A percentile compares a stretch with the other conserved stretches of the same genome.
phyloP scores from a whole-genome alignment of 2,797 vertebrate genomes.

The Lateolabrax maculatus region DNA sequence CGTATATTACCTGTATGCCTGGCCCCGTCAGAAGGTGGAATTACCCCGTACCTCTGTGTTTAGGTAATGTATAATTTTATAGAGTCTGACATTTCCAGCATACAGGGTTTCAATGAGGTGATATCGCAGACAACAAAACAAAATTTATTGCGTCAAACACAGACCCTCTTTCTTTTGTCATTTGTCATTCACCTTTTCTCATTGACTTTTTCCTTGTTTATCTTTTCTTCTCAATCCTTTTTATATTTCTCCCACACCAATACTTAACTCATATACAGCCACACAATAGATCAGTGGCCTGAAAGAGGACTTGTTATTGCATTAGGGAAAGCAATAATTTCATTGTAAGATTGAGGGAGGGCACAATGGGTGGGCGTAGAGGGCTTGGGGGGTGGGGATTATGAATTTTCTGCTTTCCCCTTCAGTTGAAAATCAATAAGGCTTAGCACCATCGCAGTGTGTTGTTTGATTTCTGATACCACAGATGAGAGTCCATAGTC shows the following conservation, averaged over 20 bases:
- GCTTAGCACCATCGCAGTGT: slow-evolving; percentile 56
- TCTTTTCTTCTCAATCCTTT: slow-evolving; percentile 10
- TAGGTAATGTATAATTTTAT: slow-evolving; percentile 86
- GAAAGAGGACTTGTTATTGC: slow-evolving; percentile 55
- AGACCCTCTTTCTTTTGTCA: background rate
- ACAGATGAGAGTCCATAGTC: slow-evolving; percentile 55
- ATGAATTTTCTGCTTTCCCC: slow-evolving; percentile 61
- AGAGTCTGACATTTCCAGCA: slow-evolving; percentile 19
- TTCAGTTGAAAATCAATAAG: slow-evolving; percentile 69
- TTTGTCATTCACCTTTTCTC: slow-evolving; percentile 22
- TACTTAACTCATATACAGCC: slow-evolving; percentile 26
- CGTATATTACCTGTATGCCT: slow-evolving; percentile 99
- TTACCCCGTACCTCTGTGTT: slow-evolving; percentile 95
- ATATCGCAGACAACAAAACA: slow-evolving; percentile 34
- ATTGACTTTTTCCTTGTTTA: slow-evolving; percentile 9
- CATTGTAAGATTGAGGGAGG: slow-evolving; percentile 27
- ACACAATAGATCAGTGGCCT: slow-evolving; percentile 44
- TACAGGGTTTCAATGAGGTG: slow-evolving; percentile 40
- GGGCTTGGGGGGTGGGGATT: slow-evolving; percentile 37
- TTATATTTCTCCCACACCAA: slow-evolving; percentile 6
- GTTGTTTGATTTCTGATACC: slow-evolving; percentile 67
- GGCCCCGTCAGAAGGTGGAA: slow-evolving; percentile 99
- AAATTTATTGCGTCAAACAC: slow-evolving; percentile 40
- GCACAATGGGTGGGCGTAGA: slow-evolving; percentile 28
- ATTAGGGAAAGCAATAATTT: slow-evolving; percentile 56